phyloP scores from a whole-genome alignment of 2,113 vertebrate species.

The Psilopogon haemacephalus region DNA sequence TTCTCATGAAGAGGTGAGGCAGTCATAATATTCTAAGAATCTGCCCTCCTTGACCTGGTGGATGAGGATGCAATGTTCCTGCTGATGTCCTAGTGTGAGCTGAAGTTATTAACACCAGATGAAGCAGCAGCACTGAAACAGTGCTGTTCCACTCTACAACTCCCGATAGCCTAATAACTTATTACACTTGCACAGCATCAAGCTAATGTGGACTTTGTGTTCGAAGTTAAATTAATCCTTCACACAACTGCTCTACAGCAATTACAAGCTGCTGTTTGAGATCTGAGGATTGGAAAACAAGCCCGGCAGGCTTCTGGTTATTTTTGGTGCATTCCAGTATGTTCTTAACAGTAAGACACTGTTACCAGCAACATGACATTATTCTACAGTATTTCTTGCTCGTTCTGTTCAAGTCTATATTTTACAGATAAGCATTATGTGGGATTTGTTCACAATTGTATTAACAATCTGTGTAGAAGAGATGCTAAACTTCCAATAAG shows the following conservation, averaged over 20 bases:
- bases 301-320: not conserved
- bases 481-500: not conserved
- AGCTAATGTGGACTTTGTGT: not conserved
- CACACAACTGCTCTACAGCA: not conserved
- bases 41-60: not conserved
- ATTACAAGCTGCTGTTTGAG: not conserved
- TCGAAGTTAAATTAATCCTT: slow-evolving; percentile 19
- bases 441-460: not conserved
- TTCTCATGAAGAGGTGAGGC: not conserved
- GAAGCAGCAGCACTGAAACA: not conserved
- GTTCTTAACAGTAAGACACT: not conserved
- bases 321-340: not conserved
- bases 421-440: not conserved
- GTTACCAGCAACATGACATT: not conserved
- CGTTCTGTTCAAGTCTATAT: not conserved
- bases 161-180: not conserved
- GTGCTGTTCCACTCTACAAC: not conserved
- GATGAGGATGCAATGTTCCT: not conserved
- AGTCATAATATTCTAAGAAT: not conserved
- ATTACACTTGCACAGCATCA: not conserved
- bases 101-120: not conserved
- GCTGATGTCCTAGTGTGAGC: not conserved
- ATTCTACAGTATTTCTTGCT: not conserved
- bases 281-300: not conserved
- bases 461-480: not conserved